Evolutionary conservation across 2,113 vertebrate genomes (phyloP).

Genomic region (Corythaeola cristata): DNA sequence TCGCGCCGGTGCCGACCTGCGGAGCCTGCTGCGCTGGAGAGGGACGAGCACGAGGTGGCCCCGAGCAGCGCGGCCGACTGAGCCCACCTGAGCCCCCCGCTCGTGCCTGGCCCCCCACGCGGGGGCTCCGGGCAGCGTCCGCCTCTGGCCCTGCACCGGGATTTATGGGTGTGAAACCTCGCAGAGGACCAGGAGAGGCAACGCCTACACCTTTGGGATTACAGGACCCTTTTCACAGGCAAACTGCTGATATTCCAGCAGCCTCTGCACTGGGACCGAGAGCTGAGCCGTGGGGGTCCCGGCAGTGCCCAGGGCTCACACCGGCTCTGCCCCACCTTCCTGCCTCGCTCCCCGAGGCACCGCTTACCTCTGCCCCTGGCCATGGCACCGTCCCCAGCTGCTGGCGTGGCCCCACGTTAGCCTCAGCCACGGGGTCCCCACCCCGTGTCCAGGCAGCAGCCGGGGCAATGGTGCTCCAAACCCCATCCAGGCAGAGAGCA

Average conservation of each 20-base stretch:
- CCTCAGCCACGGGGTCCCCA: too few relatives aligned
- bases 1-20: accelerated
- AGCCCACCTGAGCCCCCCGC: background rate
- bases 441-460: too few relatives aligned
- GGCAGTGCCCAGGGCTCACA: background rate
- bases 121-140: background rate
- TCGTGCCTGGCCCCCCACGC: accelerated
- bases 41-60: background rate
- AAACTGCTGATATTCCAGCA: background rate
- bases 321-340: background rate
- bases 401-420: too few relatives aligned
- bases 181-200: background rate
- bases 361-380: too few relatives aligned
- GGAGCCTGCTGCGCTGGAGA: background rate
- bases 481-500: too few relatives aligned
- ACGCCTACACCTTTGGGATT: background rate
- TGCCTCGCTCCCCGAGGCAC: too few relatives aligned
- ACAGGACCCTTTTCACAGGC: background rate
- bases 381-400: background rate
- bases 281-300: background rate
- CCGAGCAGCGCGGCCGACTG: accelerated
- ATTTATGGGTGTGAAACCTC: background rate
- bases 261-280: background rate
- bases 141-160: background rate
- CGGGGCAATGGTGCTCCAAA: too few relatives aligned